Evolutionary conservation across 2,113 vertebrate genomes (phyloP), one percentile per base, ranked within the genome.

Genomic region (Melierax canorus): DNA sequence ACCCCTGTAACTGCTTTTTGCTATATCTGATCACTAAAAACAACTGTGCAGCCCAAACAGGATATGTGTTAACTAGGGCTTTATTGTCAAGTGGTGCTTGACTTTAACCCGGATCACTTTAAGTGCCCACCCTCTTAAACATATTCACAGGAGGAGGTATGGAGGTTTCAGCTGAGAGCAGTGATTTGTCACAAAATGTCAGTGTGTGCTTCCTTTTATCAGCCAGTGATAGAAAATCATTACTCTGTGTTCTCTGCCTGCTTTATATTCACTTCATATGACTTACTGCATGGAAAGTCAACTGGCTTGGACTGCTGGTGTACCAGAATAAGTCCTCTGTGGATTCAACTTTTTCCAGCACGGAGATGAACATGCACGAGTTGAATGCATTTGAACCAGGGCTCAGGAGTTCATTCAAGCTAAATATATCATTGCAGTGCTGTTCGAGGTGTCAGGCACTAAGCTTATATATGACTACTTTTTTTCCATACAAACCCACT

Each of bases 391-490:
- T 78, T 9, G 15, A 88, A 69, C 62, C 36, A 56, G 62, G 23
- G 56, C 91, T 94, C 73, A 21, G 38, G 43, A 78, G 76, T 87
- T 95, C 76, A 51, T 91, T 93, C 46, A 82, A 80, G 89, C 92
- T 96, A 97, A 95, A 94, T 86, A 86, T 90, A 93, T 89, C 86
- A n/a, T 34, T 93, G 81, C 53, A 29, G 66, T 43, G 59, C 86
- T 80, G 59, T 88, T 50, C 4, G 4, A 59, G n/a, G 48, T 77
- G 36, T 83, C 71, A 75, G 89, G 72, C 58, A 53, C 69, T 60
- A 76, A 90, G n/a, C 22, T 85, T 56, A 55, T 56, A 72, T 62
- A 43, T 59, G 75, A 63, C 72, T 59, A 26, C 19, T 21, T 58
- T 53, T 76, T 91, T 85, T 56, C 78, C 60, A 41, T 43, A 30